These are phyloP conservation scores for Neostethus bicornis DNA, from an alignment of 2,797 vertebrate species.

Conservation along the genomic window DNA sequence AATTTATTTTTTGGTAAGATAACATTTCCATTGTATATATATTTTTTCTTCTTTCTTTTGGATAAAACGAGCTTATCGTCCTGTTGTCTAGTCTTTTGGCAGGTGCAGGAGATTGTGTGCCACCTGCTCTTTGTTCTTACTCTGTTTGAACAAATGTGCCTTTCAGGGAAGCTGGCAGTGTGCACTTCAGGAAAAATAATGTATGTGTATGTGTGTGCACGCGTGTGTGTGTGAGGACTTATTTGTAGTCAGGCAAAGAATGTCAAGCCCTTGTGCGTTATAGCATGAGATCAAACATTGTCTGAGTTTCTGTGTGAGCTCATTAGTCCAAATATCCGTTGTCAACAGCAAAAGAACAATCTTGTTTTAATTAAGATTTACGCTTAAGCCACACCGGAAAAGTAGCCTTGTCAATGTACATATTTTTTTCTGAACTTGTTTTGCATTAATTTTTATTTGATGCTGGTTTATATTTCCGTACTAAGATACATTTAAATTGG, in stretches of 20 bases:
- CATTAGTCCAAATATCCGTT: conserved; percentile 63
- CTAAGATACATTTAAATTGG: background rate
- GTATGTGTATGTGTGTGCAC: conserved; percentile 10
- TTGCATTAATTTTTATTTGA: conserved; percentile 9
- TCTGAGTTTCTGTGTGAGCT: conserved; percentile 51
- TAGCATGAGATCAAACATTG: conserved; percentile 66
- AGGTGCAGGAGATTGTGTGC: conserved; percentile 52
- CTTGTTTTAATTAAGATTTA: conserved; percentile 62
- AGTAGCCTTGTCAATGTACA: background rate
- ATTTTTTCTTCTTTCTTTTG: conserved; percentile 8
- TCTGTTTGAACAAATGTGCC: conserved; percentile 71
- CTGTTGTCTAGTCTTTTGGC: conserved; percentile 42
- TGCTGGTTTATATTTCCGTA: background rate
- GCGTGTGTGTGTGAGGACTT: conserved; percentile 8
- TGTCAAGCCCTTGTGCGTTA: conserved; percentile 60
- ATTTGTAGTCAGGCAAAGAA: conserved; percentile 60
- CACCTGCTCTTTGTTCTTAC: conserved; percentile 71
- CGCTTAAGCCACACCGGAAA: conserved; percentile 17
- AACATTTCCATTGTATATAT: background rate
- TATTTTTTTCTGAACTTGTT: background rate
- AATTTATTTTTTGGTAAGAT: background rate
- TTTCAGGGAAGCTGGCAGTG: conserved; percentile 39
- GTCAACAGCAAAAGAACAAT: conserved; percentile 54
- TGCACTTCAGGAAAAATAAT: conserved; percentile 44
- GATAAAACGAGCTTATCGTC: conserved; percentile 34